Evolutionary conservation across 2,113 vertebrate species (phyloP).

Genomic region (Lepisosteus osseus): DNA sequence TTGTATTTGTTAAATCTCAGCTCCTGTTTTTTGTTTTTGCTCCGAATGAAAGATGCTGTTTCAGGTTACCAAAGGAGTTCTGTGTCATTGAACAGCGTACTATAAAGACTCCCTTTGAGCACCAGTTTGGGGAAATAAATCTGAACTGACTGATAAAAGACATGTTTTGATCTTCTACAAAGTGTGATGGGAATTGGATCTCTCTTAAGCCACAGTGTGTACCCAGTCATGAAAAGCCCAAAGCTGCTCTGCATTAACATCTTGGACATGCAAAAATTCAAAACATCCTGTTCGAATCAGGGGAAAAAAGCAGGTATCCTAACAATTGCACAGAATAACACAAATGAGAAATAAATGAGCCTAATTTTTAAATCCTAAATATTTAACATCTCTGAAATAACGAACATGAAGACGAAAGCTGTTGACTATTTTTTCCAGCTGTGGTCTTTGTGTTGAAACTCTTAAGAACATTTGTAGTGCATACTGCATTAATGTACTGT

Average conservation of each 20-base stretch:
- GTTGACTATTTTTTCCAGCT: no score
- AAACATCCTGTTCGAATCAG: not conserved
- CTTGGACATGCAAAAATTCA: slow-evolving; percentile 5
- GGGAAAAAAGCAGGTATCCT: not conserved
- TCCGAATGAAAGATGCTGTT: not conserved
- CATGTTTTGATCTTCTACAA: slow-evolving; percentile 7
- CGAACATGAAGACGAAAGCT: no score
- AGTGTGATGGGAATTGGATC: slow-evolving; percentile 5
- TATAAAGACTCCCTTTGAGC: slow-evolving; percentile 8
- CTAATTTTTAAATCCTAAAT: not conserved
- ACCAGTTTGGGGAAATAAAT: slow-evolving; percentile 8
- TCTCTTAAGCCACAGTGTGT: not conserved
- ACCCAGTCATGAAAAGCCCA: not conserved
- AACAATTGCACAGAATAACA: not conserved
- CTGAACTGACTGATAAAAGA: slow-evolving; percentile 23
- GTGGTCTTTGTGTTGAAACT: no score
- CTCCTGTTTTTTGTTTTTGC: not conserved
- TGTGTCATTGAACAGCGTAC: slow-evolving; percentile 4
- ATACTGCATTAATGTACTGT: no score
- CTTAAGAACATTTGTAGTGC: no score
- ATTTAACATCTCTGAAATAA: not conserved
- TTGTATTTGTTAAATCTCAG: not conserved
- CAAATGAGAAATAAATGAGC: not conserved
- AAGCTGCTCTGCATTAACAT: not conserved
- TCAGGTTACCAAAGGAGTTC: not conserved